These are phyloP conservation scores for Hycleus cichorii DNA, from an alignment of 1,140 invertebrate species.

Conservation along the genomic window DNA sequence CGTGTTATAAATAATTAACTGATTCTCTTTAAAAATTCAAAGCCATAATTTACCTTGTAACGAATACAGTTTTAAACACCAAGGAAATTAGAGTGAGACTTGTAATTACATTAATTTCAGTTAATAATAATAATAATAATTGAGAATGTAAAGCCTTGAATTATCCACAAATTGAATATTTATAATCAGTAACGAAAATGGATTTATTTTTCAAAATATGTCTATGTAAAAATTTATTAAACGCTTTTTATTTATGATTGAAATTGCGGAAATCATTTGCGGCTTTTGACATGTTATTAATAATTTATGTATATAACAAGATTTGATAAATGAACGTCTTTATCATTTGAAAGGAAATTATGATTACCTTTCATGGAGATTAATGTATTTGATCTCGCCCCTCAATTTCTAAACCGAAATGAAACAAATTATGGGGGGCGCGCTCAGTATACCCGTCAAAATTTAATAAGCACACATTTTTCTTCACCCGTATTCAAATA, in stretches of 20 bases:
- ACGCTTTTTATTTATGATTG: slow-evolving; percentile 17
- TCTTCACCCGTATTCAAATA: neutral
- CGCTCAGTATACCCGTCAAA: slow-evolving; percentile 10
- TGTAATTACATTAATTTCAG: too few species aligned
- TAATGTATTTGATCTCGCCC: slow-evolving; percentile 27
- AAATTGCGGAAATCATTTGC: slow-evolving; percentile 28
- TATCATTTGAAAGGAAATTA: slow-evolving; percentile 33
- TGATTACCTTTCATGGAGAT: slow-evolving; percentile 30
- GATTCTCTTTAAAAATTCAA: neutral
- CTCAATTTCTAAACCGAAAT: slow-evolving; percentile 17
- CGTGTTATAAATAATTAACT: neutral
- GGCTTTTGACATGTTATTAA: slow-evolving; percentile 30
- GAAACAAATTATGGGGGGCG: slow-evolving; percentile 10
- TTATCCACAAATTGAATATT: too few species aligned
- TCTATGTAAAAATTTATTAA: neutral
- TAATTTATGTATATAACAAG: slow-evolving; percentile 29
- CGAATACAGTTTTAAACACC: neutral
- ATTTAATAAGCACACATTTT: slow-evolving; percentile 11
- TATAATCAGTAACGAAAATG: too few species aligned
- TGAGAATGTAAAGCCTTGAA: too few species aligned
- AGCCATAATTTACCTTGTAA: neutral
- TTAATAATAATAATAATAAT: too few species aligned
- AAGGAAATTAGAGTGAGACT: neutral
- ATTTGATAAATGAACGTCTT: slow-evolving; percentile 32
- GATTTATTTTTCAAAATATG: neutral